Base-by-base conservation (phyloP, 2,888 invertebrate species). In the Gibbula magus region DNA sequence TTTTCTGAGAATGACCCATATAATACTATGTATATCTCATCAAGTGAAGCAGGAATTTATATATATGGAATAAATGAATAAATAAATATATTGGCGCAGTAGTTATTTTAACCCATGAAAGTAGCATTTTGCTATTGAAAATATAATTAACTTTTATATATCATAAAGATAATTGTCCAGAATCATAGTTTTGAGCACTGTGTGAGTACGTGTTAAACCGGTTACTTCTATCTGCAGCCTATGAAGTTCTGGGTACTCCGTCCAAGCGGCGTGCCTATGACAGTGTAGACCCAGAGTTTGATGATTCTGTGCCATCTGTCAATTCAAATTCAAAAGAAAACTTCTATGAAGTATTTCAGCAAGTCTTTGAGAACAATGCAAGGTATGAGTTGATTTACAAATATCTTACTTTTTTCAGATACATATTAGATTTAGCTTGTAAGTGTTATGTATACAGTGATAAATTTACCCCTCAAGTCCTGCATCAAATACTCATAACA, bases 211-310 rank as follows among this genome's bases (percentile, higher is more conserved):
- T n/a, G n/a, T n/a, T n/a, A n/a, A n/a, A n/a, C n/a, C 29, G 4
- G 29, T 67, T 75, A 1, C 54, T 82, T 75, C 77, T 61, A 80
- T 54, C 82, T 86, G 35, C 86, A 93, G 99, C 99, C 8, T 98
- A 97, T 94, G 99, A 99, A 94, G 97, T 96, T 80, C 93, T 96
- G 78, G 97, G 98, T 0, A 96, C 95, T 86, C 95, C 96, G 16
- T 93, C 94, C 32, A 97, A 96, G 90, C 94, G 99, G 81, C 94
- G 97, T 81, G 96, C 99, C 0, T 99, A 96, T 92, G 99, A 99
- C 93, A 99, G 99, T 7, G 96, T 99, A 66, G 99, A 99, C 93
- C 98, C 98, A 0, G 95, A 96, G 83, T 98, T 99, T 93, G 98
- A 98, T 91, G 97, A 99, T 91, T 94, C 94, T 56, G 94, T 98